phyloP scores from a whole-genome alignment of 2,888 invertebrate genomes.

The Drymonia ruficornis region DNA sequence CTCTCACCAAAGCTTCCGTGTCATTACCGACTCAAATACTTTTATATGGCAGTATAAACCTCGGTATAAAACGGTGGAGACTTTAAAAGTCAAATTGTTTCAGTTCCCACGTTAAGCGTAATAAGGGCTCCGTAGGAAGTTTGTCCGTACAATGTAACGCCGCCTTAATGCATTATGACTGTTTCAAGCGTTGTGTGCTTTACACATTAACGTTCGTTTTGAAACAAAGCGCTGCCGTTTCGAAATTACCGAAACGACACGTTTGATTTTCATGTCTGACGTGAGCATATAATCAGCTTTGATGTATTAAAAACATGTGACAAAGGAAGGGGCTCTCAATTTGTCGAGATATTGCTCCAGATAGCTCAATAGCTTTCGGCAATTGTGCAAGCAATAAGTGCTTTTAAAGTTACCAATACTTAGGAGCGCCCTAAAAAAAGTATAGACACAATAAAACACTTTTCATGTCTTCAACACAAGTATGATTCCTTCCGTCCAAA shows the following conservation, averaged over 20 bases:
- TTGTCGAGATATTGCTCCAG: background rate
- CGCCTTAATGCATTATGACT: slow-evolving; percentile 26
- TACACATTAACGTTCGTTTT: slow-evolving; percentile 39
- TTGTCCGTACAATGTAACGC: slow-evolving; percentile 27
- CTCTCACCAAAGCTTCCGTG: background rate
- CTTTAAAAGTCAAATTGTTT: slow-evolving; percentile 3
- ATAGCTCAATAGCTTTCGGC: background rate
- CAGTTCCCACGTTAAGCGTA: slow-evolving; percentile 5
- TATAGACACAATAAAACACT: slow-evolving; percentile 8
- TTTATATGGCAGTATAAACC: slow-evolving; percentile 1
- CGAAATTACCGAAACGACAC: slow-evolving; percentile 43
- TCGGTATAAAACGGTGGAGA: background rate
- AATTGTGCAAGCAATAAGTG: background rate
- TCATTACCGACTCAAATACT: background rate
- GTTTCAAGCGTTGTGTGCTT: slow-evolving; percentile 31
- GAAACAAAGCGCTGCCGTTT: slow-evolving; percentile 48
- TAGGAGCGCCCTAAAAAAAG: background rate
- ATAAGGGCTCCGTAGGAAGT: slow-evolving; percentile 24
- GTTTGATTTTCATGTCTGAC: slow-evolving; percentile 18
- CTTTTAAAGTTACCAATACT: background rate
- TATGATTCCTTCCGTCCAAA: slow-evolving; percentile 40
- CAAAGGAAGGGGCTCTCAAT: background rate
- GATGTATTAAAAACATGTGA: background rate
- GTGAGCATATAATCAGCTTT: slow-evolving; percentile 1
- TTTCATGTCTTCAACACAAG: slow-evolving; percentile 37